Percentiles rank a stretch among this genome's conserved stretches.
phyloP scores from a whole-genome alignment of 2,113 vertebrate genomes.

The Ameiurus melas region DNA sequence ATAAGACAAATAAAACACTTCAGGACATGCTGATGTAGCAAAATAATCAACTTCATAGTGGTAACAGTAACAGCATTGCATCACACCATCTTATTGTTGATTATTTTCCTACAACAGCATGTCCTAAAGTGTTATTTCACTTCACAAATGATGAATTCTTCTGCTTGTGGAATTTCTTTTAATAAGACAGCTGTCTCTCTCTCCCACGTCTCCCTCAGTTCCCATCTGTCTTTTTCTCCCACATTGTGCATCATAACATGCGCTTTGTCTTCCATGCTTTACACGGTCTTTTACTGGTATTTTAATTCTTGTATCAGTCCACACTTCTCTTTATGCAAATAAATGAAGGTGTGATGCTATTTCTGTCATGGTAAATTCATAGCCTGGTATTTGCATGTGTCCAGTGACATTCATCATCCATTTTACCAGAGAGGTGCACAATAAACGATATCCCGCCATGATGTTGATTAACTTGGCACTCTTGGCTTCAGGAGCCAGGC shows the following conservation, averaged over 20 bases:
- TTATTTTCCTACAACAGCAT: neutral
- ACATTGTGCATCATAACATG: slow-evolving; percentile 15
- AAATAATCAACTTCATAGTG: neutral
- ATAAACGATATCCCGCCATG: neutral
- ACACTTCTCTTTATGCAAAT: neutral
- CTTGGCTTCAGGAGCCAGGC: neutral
- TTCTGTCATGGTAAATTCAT: slow-evolving; percentile 16
- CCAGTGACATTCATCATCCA: slow-evolving; percentile 10
- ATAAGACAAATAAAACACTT: neutral
- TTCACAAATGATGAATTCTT: neutral
- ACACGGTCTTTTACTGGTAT: neutral
- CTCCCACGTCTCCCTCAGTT: slow-evolving; percentile 33
- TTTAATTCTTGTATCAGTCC: neutral
- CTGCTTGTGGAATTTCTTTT: neutral
- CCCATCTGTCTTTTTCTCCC: slow-evolving; percentile 52
- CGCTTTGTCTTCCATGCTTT: neutral
- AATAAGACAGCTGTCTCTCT: slow-evolving; percentile 27
- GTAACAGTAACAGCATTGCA: neutral
- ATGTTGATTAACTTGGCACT: neutral
- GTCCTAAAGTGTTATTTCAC: neutral
- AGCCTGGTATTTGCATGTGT: neutral
- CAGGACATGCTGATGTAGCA: neutral
- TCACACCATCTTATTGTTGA: neutral
- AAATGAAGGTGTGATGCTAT: neutral
- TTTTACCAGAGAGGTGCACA: neutral